Evolutionary conservation across 2,113 vertebrate species (phyloP).

Genomic region (Corvus moneduloides): DNA sequence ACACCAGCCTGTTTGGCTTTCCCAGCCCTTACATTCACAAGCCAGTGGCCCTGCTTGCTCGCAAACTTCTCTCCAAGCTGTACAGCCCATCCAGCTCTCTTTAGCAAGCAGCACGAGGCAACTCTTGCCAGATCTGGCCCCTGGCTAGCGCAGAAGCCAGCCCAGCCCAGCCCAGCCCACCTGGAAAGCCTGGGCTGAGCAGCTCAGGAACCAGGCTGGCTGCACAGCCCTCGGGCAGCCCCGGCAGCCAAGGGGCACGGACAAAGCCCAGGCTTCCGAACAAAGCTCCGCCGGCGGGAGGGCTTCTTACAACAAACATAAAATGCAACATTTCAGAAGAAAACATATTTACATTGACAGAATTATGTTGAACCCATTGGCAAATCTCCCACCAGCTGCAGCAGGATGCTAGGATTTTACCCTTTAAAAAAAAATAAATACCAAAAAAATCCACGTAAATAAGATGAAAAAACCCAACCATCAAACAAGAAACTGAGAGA

Average conservation of each 20-base stretch:
- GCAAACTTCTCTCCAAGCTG: not conserved
- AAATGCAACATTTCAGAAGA: not conserved
- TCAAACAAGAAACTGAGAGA: not conserved
- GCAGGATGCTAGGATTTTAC: not conserved
- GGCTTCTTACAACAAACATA: not conserved
- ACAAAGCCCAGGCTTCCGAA: not conserved
- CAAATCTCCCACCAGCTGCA: not conserved
- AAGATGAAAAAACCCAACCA: not conserved
- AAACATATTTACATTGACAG: not conserved
- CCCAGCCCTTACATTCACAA: not conserved
- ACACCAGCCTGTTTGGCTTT: not conserved
- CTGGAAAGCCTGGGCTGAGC: not conserved
- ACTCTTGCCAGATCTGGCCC: not conserved
- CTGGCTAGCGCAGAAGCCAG: not conserved
- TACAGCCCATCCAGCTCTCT: not conserved
- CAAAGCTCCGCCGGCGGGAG: fast-evolving
- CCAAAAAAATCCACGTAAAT: not conserved
- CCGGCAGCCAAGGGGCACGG: fast-evolving
- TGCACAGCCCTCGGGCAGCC: not conserved
- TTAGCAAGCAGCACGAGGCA: fast-evolving
- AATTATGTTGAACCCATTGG: not conserved
- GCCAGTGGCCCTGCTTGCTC: not conserved
- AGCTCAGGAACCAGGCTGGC: not conserved
- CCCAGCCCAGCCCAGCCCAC: not conserved
- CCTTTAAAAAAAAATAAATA: not conserved